phyloP scores from a whole-genome alignment of 2,113 vertebrate genomes.

The Argyrosomus japonicus region DNA sequence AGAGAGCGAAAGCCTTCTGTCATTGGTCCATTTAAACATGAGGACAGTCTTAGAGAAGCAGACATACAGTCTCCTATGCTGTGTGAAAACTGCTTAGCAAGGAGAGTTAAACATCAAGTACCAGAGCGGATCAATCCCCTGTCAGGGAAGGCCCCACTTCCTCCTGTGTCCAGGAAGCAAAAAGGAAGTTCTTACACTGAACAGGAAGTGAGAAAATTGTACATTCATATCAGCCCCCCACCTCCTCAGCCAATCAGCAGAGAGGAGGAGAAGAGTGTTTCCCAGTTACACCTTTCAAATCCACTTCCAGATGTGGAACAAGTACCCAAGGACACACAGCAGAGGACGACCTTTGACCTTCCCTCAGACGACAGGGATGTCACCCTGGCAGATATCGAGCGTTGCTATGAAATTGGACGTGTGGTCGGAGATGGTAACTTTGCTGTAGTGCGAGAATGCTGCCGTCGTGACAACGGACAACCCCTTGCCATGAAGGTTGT shows the following conservation, averaged over 20 bases:
- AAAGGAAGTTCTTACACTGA: constrained; percentile 37
- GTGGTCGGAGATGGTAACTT: constrained; percentile 97
- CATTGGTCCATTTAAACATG: constrained; percentile 53
- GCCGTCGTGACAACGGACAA: constrained; percentile 80
- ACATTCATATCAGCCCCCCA: background rate
- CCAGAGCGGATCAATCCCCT: constrained; percentile 32
- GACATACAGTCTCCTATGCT: constrained; percentile 39
- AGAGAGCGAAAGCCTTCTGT: constrained; percentile 48
- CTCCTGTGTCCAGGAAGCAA: constrained; percentile 71
- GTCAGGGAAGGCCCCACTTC: constrained; percentile 66
- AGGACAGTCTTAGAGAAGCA: constrained; percentile 29
- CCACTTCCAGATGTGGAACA: constrained; percentile 32
- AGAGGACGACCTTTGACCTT: constrained; percentile 40
- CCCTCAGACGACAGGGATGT: constrained; percentile 56
- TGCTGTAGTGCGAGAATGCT: constrained; percentile 92
- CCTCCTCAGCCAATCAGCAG: constrained; percentile 37
- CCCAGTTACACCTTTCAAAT: constrained; percentile 31
- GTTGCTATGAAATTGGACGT: constrained; percentile 88
- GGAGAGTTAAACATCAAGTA: constrained; percentile 38
- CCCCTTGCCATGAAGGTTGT: constrained; percentile 94
- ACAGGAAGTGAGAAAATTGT: constrained; percentile 34
- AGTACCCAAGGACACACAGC: constrained; percentile 13
- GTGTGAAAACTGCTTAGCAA: constrained; percentile 74
- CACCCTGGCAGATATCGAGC: constrained; percentile 84
- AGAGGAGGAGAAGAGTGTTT: constrained; percentile 39